Conservation (phyloP, 2,113 vertebrate species). For the Trematocara unimaculatum region DNA sequence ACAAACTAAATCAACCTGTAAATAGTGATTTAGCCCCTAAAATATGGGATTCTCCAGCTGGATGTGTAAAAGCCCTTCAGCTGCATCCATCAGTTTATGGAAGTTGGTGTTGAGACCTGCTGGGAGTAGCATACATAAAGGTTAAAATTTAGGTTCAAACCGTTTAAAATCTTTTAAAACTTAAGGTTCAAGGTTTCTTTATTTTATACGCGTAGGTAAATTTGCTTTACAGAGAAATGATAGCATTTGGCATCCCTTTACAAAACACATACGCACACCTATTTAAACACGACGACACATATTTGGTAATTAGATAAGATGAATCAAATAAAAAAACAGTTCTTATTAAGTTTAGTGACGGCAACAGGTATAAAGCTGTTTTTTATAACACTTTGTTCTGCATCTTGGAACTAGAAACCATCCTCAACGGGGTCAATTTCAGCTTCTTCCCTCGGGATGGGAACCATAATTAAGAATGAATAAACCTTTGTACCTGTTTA, state of each 20-base stretch:
- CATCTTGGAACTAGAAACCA: not conserved
- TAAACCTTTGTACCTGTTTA: not conserved
- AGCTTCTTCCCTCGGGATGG: not conserved
- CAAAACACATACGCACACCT: not conserved
- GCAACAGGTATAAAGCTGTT: not conserved
- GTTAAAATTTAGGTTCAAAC: not conserved
- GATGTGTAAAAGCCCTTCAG: not conserved
- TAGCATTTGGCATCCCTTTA: not conserved
- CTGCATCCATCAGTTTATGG: not conserved
- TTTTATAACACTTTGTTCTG: not conserved
- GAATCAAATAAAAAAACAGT: not conserved
- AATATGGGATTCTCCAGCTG: not conserved
- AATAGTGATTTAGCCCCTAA: not conserved
- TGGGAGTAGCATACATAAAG: not conserved
- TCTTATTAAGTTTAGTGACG: rapidly evolving
- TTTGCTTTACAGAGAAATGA: not conserved
- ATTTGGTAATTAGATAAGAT: not conserved
- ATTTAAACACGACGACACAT: rapidly evolving
- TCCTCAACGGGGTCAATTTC: too few species aligned
- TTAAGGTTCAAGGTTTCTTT: not conserved
- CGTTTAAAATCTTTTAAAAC: not conserved
- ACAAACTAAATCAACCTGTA: not conserved
- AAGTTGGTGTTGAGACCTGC: not conserved
- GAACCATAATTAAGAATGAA: not conserved
- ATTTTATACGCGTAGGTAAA: rapidly evolving